phyloP scores from a whole-genome alignment of 2,888 invertebrate species.

The Isoperla grammatica region DNA sequence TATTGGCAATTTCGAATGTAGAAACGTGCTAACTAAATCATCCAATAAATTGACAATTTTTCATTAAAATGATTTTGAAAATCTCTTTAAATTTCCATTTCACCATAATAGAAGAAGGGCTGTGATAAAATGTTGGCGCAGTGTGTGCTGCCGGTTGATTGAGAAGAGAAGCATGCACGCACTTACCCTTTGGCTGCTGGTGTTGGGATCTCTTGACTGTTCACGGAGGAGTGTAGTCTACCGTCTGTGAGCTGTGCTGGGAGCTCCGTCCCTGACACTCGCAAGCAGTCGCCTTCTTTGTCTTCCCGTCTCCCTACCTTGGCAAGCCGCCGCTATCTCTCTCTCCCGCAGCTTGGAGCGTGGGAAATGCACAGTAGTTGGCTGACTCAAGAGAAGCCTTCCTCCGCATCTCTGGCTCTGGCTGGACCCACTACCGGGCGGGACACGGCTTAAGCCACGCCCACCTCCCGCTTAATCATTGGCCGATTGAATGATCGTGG shows the following conservation, averaged over 20 bases:
- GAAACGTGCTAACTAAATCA: too few species aligned
- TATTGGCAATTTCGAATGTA: too few species aligned
- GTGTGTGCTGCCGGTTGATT: too few species aligned
- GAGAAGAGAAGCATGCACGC: background rate
- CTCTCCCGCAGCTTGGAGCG: slow-evolving; percentile 49
- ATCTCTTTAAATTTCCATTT: too few species aligned
- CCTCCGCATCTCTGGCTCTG: slow-evolving; percentile 39
- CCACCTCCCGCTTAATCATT: slow-evolving; percentile 30
- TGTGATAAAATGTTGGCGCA: too few species aligned
- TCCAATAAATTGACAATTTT: too few species aligned
- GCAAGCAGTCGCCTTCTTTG: slow-evolving; percentile 15
- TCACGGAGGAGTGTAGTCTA: background rate
- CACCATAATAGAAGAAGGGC: too few species aligned
- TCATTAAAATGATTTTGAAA: too few species aligned
- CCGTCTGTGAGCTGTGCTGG: slow-evolving; percentile 12
- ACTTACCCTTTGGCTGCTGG: slow-evolving; percentile 17
- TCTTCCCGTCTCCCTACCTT: slow-evolving; percentile 5
- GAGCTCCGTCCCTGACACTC: slow-evolving; percentile 15
- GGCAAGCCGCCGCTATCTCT: slow-evolving; percentile 42
- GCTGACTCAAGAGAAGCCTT: slow-evolving; percentile 41
- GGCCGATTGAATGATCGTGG: slow-evolving; percentile 32
- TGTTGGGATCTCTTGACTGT: slow-evolving; percentile 8
- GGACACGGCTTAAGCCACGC: slow-evolving; percentile 26
- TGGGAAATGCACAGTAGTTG: slow-evolving; percentile 60
- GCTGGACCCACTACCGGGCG: slow-evolving; percentile 40